These are phyloP conservation scores for Coturnix japonica DNA, from an alignment of 2,113 vertebrate species.

Conservation along the genomic window DNA sequence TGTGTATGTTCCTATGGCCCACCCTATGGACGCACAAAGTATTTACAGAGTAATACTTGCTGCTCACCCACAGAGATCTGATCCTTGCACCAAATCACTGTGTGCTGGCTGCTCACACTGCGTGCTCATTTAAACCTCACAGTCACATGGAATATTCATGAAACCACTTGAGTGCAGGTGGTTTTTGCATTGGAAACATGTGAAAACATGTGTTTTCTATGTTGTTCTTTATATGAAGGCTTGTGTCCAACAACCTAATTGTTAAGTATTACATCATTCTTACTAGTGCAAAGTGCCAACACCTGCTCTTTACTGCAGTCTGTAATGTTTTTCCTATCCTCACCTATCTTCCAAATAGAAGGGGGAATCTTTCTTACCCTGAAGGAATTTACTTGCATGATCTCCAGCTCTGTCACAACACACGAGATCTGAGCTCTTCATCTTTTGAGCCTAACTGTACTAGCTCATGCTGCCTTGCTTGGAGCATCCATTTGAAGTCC, in stretches of 20 bases:
- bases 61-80: neutral
- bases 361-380: neutral
- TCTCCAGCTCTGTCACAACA: neutral
- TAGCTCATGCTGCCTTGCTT: neutral
- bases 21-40: rapidly evolving
- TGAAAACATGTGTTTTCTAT: constrained; percentile 43
- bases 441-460: neutral
- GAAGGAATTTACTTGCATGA: neutral
- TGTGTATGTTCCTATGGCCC: neutral
- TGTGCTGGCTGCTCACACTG: rapidly evolving
- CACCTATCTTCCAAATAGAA: neutral
- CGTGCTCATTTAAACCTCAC: neutral
- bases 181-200: constrained; percentile 18
- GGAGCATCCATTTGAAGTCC: neutral
- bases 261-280: constrained; percentile 21
- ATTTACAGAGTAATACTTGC: rapidly evolving
- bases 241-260: constrained; percentile 33
- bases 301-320: neutral
- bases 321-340: neutral
- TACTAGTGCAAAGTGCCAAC: neutral
- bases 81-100: rapidly evolving
- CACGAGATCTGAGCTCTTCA: neutral
- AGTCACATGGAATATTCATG: neutral
- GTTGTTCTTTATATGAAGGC: constrained; percentile 14
- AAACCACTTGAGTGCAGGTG: neutral